Evolutionary conservation across 2,113 vertebrate species (phyloP), one percentile per base, ranked within the genome.

Genomic region (Peromyscus californicus): DNA sequence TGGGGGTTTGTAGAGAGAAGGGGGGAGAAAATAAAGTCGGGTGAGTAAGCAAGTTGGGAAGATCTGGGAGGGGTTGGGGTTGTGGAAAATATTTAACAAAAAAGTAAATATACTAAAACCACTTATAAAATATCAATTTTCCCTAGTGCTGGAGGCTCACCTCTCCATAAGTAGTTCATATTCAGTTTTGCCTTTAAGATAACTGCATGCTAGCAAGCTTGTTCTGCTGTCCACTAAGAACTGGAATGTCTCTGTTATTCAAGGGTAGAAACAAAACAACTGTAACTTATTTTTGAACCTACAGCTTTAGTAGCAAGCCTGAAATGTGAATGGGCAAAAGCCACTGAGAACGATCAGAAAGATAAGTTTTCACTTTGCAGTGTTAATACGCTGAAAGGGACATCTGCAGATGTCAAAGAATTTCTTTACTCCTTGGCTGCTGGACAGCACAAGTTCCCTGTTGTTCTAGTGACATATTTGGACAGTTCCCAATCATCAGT

Each of bases 341-440:
- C 51, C 72, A 65, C 87, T 75, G 85, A 96, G 63, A 94, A 65
- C n/a, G 87, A 85, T 13, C n/a, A 17, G 94, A 67, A 75, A 93
- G 63, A 90, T 94, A 57, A 63, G n/a, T 51, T 59, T 96, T n/a
- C 86, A 61, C 48, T 96, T 70, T 75, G 76, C 29, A 97, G 63
- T 15, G 84, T 19, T 93, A 75, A 92, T 87, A 89, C 26, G 83
- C 80, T 91, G 63, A 79, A 74, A 51, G 42, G 48, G 57, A 91
- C 90, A 54, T 33, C 91, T 59, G 1, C 5, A 12, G 65, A 39
- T 72, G 17, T 91, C 75, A 67, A 87, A 45, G 86, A 85, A 93
- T 17, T 36, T 67, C 85, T 69, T 82, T n/a, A 19, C 67, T 45
- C 16, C 61, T 19, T 17, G 36, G 24, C 42, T 67, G 57, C 90